These are phyloP conservation scores for Heliconius melpomene DNA, from an alignment of 1,140 invertebrate species.

Conservation along the genomic window DNA sequence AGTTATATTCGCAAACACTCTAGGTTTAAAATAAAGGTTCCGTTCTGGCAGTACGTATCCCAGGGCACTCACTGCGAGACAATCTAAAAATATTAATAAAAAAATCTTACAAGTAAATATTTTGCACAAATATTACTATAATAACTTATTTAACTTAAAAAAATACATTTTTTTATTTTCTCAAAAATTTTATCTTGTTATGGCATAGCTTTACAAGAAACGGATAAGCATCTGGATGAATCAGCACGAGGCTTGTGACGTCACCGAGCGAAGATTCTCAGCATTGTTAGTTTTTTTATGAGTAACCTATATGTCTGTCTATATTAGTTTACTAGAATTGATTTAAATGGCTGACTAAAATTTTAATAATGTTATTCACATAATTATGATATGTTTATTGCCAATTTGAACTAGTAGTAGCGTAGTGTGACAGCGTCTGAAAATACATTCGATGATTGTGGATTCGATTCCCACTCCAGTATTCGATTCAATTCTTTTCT, in stretches of 20 bases:
- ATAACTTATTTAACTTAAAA: neutral
- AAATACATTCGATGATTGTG: no score
- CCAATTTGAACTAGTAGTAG: no score
- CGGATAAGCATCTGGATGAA: conserved; percentile 28
- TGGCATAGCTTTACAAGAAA: conserved; percentile 6
- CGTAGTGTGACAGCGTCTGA: no score
- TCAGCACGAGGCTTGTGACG: conserved; percentile 12
- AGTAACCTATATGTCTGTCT: conserved; percentile 10
- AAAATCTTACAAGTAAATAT: neutral
- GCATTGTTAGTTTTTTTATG: conserved; percentile 25
- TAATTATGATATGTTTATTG: no score
- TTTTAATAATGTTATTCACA: neutral
- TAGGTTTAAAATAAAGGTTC: no score
- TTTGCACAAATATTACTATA: no score
- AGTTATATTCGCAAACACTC: neutral
- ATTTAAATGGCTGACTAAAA: neutral
- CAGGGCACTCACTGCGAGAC: no score
- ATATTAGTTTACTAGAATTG: neutral
- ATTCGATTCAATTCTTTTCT: no score
- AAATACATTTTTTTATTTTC: neutral
- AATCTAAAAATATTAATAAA: neutral
- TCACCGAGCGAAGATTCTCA: conserved; percentile 12
- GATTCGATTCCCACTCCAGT: no score
- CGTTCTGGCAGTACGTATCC: no score
- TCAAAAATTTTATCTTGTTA: neutral